Evolutionary conservation across 2,797 vertebrate genomes (phyloP).

Genomic region (Dicrostonyx torquatus): DNA sequence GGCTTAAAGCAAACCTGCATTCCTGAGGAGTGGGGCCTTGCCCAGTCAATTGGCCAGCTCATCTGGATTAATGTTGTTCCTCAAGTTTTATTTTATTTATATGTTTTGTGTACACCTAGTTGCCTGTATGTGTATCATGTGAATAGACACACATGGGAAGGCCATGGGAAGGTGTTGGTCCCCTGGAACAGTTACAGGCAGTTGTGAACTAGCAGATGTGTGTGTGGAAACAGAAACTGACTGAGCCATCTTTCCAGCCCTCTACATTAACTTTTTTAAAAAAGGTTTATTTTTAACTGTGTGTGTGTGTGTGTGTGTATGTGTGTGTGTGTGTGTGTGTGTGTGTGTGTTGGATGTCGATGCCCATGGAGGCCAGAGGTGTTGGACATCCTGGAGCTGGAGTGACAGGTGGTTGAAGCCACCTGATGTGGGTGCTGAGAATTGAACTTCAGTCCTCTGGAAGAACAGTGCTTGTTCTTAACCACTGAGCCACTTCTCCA

Average conservation of each 20-base stretch:
- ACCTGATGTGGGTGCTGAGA: background rate
- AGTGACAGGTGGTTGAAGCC: background rate
- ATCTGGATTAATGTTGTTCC: background rate
- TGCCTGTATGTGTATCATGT: no score
- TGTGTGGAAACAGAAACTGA: background rate
- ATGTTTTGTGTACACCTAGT: background rate
- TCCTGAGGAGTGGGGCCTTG: background rate
- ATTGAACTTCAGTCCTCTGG: background rate
- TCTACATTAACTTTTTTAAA: no score
- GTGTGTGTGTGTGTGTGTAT: background rate
- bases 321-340: background rate
- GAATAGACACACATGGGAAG: rapidly evolving
- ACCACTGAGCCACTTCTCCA: background rate
- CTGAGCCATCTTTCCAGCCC: background rate
- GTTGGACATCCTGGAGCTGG: background rate
- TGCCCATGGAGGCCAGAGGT: background rate
- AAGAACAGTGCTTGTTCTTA: background rate
- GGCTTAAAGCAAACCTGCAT: background rate
- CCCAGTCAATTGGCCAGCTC: no score
- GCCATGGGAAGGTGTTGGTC: background rate
- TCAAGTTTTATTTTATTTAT: background rate
- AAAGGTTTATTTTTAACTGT: background rate
- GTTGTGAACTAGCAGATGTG: background rate
- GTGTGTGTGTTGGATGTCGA: background rate
- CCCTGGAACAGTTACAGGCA: background rate